phyloP scores from a whole-genome alignment of 1,140 invertebrate genomes.

The Atta texana region DNA sequence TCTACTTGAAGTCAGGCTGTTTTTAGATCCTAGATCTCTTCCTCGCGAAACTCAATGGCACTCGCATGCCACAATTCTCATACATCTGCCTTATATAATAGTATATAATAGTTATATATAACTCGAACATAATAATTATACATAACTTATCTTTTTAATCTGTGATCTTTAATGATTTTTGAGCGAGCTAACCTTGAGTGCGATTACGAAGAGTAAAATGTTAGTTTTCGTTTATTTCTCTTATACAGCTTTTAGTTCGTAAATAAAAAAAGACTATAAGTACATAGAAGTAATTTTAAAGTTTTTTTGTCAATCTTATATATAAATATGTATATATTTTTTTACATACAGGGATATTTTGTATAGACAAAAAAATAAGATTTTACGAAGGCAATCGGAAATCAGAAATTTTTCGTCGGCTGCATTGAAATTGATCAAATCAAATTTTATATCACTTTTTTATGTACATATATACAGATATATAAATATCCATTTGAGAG shows the following conservation, averaged over 20 bases:
- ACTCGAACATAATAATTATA: background rate
- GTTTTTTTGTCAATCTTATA: background rate
- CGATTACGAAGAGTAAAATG: background rate
- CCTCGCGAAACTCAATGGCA: background rate
- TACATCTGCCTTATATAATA: background rate
- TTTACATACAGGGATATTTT: background rate
- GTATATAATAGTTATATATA: background rate
- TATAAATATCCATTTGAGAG: background rate
- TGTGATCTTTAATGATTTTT: background rate
- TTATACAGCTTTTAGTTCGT: background rate
- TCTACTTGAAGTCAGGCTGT: conserved; percentile 80
- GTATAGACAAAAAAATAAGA: background rate
- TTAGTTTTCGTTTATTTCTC: background rate
- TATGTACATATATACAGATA: background rate
- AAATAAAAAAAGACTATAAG: background rate
- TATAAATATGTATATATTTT: background rate
- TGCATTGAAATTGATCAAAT: background rate
- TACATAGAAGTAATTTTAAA: background rate
- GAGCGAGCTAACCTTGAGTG: background rate
- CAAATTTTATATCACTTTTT: background rate
- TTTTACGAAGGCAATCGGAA: background rate
- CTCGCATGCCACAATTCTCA: background rate
- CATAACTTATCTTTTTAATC: background rate
- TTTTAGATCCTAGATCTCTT: conserved; percentile 24
- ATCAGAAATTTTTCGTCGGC: background rate